Evolutionary conservation across 2,113 vertebrate species (phyloP).

Genomic region (Eublepharis macularius): DNA sequence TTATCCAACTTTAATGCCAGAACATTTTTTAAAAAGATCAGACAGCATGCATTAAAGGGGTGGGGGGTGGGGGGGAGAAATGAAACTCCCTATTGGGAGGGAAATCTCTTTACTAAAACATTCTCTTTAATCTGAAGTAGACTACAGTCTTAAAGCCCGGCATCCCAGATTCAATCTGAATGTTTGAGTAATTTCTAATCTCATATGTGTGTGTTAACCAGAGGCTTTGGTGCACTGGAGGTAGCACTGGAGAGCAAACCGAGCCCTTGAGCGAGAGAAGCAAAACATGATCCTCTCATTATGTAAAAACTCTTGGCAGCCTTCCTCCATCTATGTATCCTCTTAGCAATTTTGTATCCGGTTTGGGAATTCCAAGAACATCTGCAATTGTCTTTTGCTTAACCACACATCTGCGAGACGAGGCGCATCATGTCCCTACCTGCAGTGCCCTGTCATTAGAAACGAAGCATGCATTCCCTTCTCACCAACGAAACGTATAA

Average conservation of each 20-base stretch:
- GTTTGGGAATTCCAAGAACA: slow-evolving; percentile 80
- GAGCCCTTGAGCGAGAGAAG: background rate
- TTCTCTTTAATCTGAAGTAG: background rate
- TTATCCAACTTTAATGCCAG: background rate
- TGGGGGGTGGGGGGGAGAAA: rapidly evolving
- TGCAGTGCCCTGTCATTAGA: slow-evolving; percentile 78
- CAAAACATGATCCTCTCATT: slow-evolving; percentile 7
- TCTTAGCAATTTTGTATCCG: slow-evolving; percentile 69
- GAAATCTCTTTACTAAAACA: rapidly evolving
- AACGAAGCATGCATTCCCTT: slow-evolving; percentile 68
- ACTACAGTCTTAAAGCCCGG: background rate
- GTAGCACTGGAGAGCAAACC: background rate
- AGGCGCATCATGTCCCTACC: slow-evolving; percentile 76
- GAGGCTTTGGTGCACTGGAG: background rate
- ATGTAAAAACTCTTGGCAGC: slow-evolving; percentile 58
- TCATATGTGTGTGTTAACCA: background rate
- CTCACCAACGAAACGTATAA: slow-evolving; percentile 59
- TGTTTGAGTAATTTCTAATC: background rate
- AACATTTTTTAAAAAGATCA: background rate
- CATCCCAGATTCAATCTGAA: background rate
- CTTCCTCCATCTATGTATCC: slow-evolving; percentile 57
- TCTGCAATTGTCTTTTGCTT: slow-evolving; percentile 66
- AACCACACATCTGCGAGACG: slow-evolving; percentile 70
- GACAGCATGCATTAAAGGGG: background rate
- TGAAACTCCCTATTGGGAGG: background rate